Evolutionary conservation across 2,113 vertebrate genomes (phyloP).

Genomic region (rabbit (Oryctolagus cuniculus)): mOryCun1.1 NC_091435.1:53761501-53762000

Average conservation of each 20-base stretch:
- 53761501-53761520: conserved; percentile 19
- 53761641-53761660: neutral
- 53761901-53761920: no score
- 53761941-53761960: neutral
- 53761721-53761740: conserved; percentile 1
- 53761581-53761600: neutral
- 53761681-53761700: conserved; percentile 38
- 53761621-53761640: neutral
- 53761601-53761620: neutral
- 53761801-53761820: neutral
- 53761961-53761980: no score
- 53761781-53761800: neutral
- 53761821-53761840: neutral
- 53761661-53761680: conserved; percentile 8
- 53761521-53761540: neutral
- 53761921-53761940: neutral
- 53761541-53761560: neutral
- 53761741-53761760: neutral
- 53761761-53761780: neutral
- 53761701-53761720: conserved; percentile 63
- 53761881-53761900: neutral
- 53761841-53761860: neutral
- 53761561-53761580: neutral
- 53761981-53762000: neutral
- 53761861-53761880: neutral